Evolutionary conservation across 2,888 invertebrate species (phyloP).

Genomic region (Zhuqinia jingwanae): DNA sequence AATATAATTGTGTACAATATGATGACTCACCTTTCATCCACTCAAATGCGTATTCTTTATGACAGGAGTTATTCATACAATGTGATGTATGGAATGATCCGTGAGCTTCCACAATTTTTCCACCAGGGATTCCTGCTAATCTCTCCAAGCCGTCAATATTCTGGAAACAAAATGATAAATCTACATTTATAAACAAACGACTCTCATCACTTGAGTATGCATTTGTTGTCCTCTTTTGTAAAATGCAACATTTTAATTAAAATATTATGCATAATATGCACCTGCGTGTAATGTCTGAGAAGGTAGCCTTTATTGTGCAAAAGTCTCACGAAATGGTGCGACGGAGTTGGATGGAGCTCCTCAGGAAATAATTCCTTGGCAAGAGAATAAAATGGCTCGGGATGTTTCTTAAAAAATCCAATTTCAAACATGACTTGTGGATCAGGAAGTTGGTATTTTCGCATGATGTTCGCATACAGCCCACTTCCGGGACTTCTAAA

Average conservation of each 20-base stretch:
- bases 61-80: constrained; percentile 87
- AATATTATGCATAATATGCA: too few species aligned
- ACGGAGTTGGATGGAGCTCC: constrained; percentile 91
- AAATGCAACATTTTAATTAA: too few species aligned
- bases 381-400: constrained; percentile 94
- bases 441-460: constrained; percentile 94
- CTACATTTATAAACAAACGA: too few species aligned
- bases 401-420: constrained; percentile 92
- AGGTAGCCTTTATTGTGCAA: constrained; percentile 89
- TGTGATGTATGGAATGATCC: constrained; percentile 95
- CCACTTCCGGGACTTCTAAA: constrained; percentile 96
- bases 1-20: not conserved
- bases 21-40: constrained; percentile 98
- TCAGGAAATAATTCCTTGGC: constrained; percentile 95
- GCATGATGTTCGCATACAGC: constrained; percentile 91
- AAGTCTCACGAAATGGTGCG: constrained; percentile 94
- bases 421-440: constrained; percentile 97
- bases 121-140: constrained; percentile 90
- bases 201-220: not conserved
- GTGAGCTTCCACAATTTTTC: constrained; percentile 96
- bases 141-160: constrained; percentile 97
- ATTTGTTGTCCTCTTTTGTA: too few species aligned
- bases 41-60: constrained; percentile 86
- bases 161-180: constrained; percentile 82
- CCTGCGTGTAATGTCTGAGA: constrained; percentile 83